Evolutionary conservation across 2,888 invertebrate species (phyloP).

Genomic region (Hirtodrosophila trivittata): DNA sequence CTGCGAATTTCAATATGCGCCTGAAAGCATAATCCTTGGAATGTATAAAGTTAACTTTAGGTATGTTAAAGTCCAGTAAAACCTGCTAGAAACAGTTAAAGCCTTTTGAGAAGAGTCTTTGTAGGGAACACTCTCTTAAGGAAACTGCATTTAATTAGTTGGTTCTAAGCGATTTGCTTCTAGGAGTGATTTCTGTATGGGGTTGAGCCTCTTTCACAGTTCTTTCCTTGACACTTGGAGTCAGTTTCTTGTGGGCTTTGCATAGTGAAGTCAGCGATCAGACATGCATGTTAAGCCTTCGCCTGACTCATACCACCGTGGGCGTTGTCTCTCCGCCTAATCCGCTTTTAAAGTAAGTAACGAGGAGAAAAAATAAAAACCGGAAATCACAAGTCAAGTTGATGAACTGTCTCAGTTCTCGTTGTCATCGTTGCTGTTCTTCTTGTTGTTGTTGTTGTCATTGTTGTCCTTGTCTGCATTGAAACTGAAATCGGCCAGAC

Average conservation of each 20-base stretch:
- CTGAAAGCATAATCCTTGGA: no score
- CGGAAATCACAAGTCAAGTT: constrained; percentile 76
- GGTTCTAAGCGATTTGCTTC: no score
- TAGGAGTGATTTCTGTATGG: no score
- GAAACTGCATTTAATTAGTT: no score
- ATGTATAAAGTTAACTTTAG: no score
- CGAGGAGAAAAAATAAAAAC: constrained; percentile 57
- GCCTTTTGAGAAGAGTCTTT: no score
- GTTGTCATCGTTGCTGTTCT: constrained; percentile 31
- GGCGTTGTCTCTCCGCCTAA: constrained; percentile 71
- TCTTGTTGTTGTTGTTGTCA: constrained; percentile 27
- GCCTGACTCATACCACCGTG: constrained; percentile 61
- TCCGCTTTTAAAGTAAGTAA: constrained; percentile 74
- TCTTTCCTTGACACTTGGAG: constrained; percentile 3
- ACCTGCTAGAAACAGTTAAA: no score
- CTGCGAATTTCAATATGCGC: no score
- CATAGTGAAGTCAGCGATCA: constrained; percentile 65
- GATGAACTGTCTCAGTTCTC: constrained; percentile 69
- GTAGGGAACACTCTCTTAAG: no score
- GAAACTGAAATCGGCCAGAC: constrained; percentile 62
- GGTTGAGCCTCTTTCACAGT: no score
- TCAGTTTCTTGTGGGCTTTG: constrained; percentile 28
- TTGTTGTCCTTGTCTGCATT: constrained; percentile 49
- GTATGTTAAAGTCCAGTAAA: no score
- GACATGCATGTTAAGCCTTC: constrained; percentile 71